Evolutionary conservation across 2,113 vertebrate genomes (phyloP), one percentile per base, ranked within the genome.

Genomic region (Hyperopisus bebe): DNA sequence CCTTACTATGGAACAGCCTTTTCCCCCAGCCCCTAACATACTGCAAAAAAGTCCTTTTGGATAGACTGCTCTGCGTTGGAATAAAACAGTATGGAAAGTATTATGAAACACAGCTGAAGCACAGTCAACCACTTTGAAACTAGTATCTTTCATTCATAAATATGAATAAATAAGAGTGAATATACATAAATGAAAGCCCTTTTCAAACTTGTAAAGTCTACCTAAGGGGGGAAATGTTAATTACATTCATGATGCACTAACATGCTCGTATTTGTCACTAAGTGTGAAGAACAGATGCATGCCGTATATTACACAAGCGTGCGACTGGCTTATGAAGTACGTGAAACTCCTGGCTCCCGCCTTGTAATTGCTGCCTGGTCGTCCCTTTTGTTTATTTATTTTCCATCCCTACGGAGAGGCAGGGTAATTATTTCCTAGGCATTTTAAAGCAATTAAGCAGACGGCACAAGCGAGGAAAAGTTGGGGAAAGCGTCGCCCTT

Each of bases 361-460:
- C 74, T 42, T 42, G 35, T 42, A 80, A 80, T 80, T 80, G 74
- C 74, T 3, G 74, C 35, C 35, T 80, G 74, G 15, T 42, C 35
- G 35, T 42, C 74, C 74, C 74, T 42, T 42, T 80, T 42, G 13
- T 42, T 80, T 80, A 80, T 80, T 80, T 80, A 80, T 80, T 80
- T 80, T 17, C 74, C 15, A 19, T 42, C 74, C 74, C 31, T 3
- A 42, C 3, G 5, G 74, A 80, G 74, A 42, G 31, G 74, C 74
- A 42, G 13, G 6, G 15, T 42, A 80, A 80, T 80, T 80, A 80
- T 80, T 80, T 80, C 74, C 5, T 39, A 80, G 74, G 35, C 74
- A 80, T 80, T 80, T 80, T 80, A 80, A 80, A 80, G 35, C 74
- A 80, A 80, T 80, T 80, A 42, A 80, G 31, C 74, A 80, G 74